A percentile compares a stretch with the other conserved stretches of the same genome.
Evolutionary conservation across 2,113 vertebrate genomes (phyloP).

Genomic region (Cyphotilapia sp.): DNA sequence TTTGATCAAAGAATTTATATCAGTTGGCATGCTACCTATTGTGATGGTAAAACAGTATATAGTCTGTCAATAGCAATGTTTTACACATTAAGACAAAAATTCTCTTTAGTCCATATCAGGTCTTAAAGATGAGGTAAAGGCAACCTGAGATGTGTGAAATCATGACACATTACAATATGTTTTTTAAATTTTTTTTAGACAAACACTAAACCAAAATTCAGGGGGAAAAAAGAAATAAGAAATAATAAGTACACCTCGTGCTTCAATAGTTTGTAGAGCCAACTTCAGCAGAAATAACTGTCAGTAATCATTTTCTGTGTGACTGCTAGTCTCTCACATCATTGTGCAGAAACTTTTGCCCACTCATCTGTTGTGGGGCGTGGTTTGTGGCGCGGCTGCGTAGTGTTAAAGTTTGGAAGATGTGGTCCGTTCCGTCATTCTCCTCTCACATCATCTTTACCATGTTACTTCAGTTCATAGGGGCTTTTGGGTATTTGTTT

Average conservation of each 20-base stretch:
- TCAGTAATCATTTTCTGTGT: neutral
- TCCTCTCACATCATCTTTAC: neutral
- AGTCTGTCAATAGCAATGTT: neutral
- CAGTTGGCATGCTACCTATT: neutral
- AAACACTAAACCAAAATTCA: neutral
- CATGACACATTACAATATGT: neutral
- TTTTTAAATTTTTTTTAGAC: fast-evolving
- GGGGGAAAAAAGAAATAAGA: fast-evolving
- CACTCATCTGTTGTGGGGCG: neutral
- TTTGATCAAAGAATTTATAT: neutral
- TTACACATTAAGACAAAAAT: neutral
- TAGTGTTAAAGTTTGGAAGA: neutral
- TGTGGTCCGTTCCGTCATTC: fast-evolving
- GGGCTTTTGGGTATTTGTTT: neutral
- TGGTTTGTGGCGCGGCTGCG: neutral
- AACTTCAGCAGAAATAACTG: neutral
- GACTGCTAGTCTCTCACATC: neutral
- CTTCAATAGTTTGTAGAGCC: neutral
- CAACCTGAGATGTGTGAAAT: neutral
- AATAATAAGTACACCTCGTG: neutral
- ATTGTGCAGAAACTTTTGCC: neutral
- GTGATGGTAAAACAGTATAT: neutral
- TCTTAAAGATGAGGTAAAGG: neutral
- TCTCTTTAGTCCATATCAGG: neutral
- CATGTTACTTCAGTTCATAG: neutral